Base-by-base conservation (phyloP, 2,113 vertebrate genomes). In the Xenopus tropicalis region DNA sequence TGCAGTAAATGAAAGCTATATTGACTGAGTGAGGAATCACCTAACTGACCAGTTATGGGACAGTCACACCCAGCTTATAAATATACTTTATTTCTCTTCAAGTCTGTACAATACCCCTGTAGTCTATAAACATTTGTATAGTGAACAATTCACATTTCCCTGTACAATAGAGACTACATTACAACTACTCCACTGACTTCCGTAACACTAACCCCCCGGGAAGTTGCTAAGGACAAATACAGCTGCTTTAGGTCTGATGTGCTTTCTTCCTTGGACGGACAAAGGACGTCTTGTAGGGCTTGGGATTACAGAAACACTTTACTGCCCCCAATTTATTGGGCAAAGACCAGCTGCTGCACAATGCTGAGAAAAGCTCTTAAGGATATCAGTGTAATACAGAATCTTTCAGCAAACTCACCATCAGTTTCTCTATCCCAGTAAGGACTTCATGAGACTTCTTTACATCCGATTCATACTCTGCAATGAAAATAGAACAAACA, bases 401-500 rank as follows among this genome's bases (percentile, higher is more conserved):
- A 37, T 37, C 29, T 37, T 37, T 37, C 29, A 5, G 1, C 29
- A 37, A 81, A 93, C 95, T 64, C 87, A 97, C 96, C 95, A 96
- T 95, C 86, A 95, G 95, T 83, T 96, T 98, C 84, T 98, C 96
- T 83, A 98, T 96, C 85, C 93, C 89, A 74, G 95, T 97, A 86
- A 98, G 92, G 90, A 97, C 85, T 82, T 98, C 96, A 87, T 97
- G 95, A 84, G 96, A 88, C 57, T 93, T 92, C 85, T 98, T 98
- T 69, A 90, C 90, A 87, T 98, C 96, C 69, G 93, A 91, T 82
- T 98, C 96, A 82, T 94, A 96, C 83, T 98, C 96, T 98, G 89
- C 54, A 79, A 85, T 17, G 29, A 9, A 43, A 79, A 77, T 51
- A 77, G 4, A 70, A 37, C 77, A 83, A 76, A 61, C 12, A 42